Evolutionary conservation across 1,140 invertebrate species (phyloP), one percentile per base, ranked within the genome.

Genomic region (Gryon sp.): DNA sequence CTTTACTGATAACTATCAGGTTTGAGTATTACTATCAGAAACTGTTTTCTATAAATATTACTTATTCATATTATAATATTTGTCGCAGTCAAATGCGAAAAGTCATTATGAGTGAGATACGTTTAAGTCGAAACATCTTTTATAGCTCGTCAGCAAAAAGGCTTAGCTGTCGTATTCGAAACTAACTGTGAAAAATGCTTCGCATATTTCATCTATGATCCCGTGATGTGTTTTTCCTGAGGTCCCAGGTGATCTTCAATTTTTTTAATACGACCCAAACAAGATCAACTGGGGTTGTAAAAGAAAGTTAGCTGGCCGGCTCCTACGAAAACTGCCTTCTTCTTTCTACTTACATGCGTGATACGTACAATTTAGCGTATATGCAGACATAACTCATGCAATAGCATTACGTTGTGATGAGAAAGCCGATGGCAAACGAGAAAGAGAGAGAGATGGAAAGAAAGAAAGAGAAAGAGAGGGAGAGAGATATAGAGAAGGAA

Each of bases 211-310:
- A 75, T 62, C 62, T 53, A 60, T 74, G 70, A 74, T 74, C 70
- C 53, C 40, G 45, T 46, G 60, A 60, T 45, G 53, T 28, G 69
- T 41, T 73, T n/a, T n/a, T 12, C 0, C 45, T 30, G 12, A 32
- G 76, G 63, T 55, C 72, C 60, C 76, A 74, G 76, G 70, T 78
- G 72, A 79, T 69, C 32, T 59, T n/a, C 59, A 72, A 76, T 75
- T 72, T 68, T 62, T 75, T 79, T 69, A 70, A 70, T 68, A 62
- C 65, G 72, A 79, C 43, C 59, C 50, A 55, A 78, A 72, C 43
- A 59, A 70, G 65, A 78, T 78, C 76, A 60, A 40, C 40, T 20
- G 12, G 65, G 70, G 76, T 59, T 57, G 41, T 79, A 79, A 79
- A 79, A 59, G 53, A 22, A 46, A 75, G 72, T 72, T 78, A 65